phyloP scores from a whole-genome alignment of 2,113 vertebrate species.

The Reinhardtius hippoglossoides region DNA sequence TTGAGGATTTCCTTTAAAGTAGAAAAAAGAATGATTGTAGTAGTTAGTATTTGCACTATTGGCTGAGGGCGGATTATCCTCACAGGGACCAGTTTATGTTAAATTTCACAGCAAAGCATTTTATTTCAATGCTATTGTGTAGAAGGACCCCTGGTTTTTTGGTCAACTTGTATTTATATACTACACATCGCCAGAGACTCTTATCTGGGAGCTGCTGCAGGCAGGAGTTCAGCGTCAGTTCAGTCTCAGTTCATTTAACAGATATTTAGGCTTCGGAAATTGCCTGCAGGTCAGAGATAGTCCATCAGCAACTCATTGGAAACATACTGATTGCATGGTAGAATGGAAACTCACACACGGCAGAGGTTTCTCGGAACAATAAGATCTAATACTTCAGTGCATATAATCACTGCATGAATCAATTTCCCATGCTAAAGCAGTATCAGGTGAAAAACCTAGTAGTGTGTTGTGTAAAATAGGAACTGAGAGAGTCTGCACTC shows the following conservation, averaged over 20 bases:
- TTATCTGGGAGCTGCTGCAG: conserved; percentile 40
- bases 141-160: neutral
- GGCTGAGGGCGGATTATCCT: neutral
- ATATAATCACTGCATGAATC: conserved; percentile 7
- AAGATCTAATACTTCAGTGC: neutral
- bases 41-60: neutral
- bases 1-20: conserved; percentile 4
- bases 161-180: conserved; percentile 31
- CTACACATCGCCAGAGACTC: conserved; percentile 5
- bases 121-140: neutral
- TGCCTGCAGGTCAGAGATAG: conserved; percentile 50
- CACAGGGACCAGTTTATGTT: conserved; percentile 14
- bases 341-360: neutral
- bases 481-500: no score
- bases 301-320: conserved; percentile 42
- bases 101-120: conserved; percentile 6
- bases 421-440: neutral
- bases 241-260: conserved; percentile 52
- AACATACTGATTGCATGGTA: conserved; percentile 18
- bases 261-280: conserved; percentile 50
- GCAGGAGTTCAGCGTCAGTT: conserved; percentile 52
- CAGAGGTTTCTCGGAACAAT: conserved; percentile 15
- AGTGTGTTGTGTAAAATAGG: no score
- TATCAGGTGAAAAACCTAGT: accelerated
- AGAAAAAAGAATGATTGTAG: neutral